phyloP scores from a whole-genome alignment of 2,113 vertebrate genomes.

The Eulacestoma nigropectus region DNA sequence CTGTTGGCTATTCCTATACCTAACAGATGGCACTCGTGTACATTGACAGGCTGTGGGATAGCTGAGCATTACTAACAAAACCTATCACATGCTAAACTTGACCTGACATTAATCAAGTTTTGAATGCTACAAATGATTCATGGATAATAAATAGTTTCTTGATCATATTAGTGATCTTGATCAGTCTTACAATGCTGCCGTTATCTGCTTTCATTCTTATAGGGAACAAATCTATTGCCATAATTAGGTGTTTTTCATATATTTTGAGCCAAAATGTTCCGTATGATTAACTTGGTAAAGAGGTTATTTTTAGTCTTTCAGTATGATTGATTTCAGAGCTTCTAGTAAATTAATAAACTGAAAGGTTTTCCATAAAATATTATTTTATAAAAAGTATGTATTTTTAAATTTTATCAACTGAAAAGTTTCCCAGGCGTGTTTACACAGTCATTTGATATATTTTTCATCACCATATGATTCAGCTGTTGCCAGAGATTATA shows the following conservation, averaged over 20 bases:
- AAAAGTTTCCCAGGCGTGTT: background rate
- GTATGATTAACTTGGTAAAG: constrained; percentile 40
- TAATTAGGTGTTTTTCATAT: constrained; percentile 52
- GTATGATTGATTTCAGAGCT: background rate
- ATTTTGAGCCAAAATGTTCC: constrained; percentile 38
- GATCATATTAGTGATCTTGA: constrained; percentile 64
- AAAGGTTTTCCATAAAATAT: background rate
- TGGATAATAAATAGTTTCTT: constrained; percentile 68
- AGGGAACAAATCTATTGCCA: constrained; percentile 36
- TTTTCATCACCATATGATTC: background rate
- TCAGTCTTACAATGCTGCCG: constrained; percentile 33
- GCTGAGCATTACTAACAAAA: constrained; percentile 68
- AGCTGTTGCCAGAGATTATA: background rate
- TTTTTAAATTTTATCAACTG: background rate
- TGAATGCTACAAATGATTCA: constrained; percentile 71
- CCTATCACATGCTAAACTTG: constrained; percentile 66
- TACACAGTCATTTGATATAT: background rate
- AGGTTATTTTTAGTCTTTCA: constrained; percentile 18
- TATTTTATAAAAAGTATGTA: background rate
- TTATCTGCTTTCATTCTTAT: constrained; percentile 46
- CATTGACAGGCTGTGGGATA: constrained; percentile 63
- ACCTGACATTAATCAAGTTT: constrained; percentile 73
- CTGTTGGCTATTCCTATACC: constrained; percentile 54
- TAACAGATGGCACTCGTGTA: constrained; percentile 62
- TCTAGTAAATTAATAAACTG: background rate